Evolutionary conservation across 2,888 invertebrate genomes (phyloP).

Genomic region (Pachydiplax longipennis): DNA sequence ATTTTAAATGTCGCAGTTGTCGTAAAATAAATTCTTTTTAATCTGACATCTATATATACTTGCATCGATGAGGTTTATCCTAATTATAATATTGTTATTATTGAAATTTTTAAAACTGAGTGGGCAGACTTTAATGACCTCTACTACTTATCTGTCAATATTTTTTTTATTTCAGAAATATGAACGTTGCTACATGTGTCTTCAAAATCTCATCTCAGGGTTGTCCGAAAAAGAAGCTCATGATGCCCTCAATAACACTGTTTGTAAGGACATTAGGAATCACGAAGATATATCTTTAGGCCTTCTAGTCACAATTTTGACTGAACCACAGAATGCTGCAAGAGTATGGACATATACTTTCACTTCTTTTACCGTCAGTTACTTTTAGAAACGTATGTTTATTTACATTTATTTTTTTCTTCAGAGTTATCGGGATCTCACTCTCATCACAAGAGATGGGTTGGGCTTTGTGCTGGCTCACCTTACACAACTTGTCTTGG

Average conservation of each 20-base stretch:
- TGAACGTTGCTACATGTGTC: slow-evolving; percentile 80
- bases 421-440: slow-evolving; percentile 88
- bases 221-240: slow-evolving; percentile 93
- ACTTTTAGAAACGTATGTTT: background rate
- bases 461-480: slow-evolving; percentile 81
- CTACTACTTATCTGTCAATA: background rate
- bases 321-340: slow-evolving; percentile 81
- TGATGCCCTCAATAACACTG: slow-evolving; percentile 87
- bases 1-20: background rate
- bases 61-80: background rate
- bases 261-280: slow-evolving; percentile 86
- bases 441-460: slow-evolving; percentile 88
- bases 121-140: too few species aligned
- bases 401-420: slow-evolving; percentile 49
- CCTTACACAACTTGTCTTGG: slow-evolving; percentile 84
- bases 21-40: background rate
- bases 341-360: slow-evolving; percentile 60
- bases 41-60: background rate
- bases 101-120: background rate
- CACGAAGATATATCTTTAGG: slow-evolving; percentile 91
- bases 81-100: background rate
- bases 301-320: slow-evolving; percentile 85
- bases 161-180: slow-evolving; percentile 77
- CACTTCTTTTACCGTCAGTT: background rate
- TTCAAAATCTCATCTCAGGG: slow-evolving; percentile 80